These are phyloP conservation scores for Lepidochitona cinerea DNA, from an alignment of 2,888 invertebrate species.

Conservation along the genomic window DNA sequence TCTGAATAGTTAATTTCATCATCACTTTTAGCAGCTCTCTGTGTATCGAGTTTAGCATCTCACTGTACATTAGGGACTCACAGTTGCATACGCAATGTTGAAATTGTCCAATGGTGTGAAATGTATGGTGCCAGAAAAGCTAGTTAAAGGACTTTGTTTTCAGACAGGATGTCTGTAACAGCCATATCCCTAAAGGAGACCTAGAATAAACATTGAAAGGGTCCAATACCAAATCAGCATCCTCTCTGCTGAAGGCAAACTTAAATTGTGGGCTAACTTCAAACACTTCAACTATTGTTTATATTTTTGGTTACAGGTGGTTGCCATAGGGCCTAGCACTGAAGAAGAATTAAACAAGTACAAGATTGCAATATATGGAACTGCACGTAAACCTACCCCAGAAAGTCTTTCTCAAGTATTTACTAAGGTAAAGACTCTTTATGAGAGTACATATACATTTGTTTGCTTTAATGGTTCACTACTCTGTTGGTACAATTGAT, in stretches of 20 bases:
- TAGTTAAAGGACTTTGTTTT: too few relatives aligned
- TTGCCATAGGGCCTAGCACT: constrained; percentile 36
- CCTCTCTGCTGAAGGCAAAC: neutral
- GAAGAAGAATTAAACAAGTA: constrained; percentile 24
- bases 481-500: neutral
- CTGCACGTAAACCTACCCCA: constrained; percentile 8
- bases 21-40: too few relatives aligned
- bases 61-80: too few relatives aligned
- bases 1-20: too few relatives aligned
- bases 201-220: too few relatives aligned
- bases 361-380: constrained; percentile 16
- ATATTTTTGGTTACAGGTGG: constrained; percentile 17
- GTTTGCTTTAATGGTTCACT: neutral
- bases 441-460: neutral
- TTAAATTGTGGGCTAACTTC: neutral
- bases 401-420: neutral
- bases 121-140: too few relatives aligned
- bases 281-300: neutral
- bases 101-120: too few relatives aligned
- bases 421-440: neutral
- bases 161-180: too few relatives aligned
- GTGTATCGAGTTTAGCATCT: too few relatives aligned
- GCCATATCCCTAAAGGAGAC: too few relatives aligned
- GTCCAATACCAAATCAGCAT: too few relatives aligned
- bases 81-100: too few relatives aligned